Evolutionary conservation across 2,113 vertebrate species (phyloP).

Genomic region (Hippocampus guttulatus): DNA sequence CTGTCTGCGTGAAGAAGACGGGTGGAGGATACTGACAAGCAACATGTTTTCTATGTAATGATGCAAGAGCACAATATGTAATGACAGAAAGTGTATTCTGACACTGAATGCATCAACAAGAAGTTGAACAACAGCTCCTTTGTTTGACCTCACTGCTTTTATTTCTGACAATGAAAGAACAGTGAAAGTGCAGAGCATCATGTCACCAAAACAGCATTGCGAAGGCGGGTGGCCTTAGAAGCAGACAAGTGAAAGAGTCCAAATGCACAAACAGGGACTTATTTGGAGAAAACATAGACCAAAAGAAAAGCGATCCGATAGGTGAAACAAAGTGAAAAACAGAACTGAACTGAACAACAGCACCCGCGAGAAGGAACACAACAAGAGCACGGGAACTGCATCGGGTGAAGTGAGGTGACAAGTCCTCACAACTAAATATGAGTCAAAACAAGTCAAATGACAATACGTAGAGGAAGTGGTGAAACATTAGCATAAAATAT

Average conservation of each 20-base stretch:
- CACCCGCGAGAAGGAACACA: not conserved
- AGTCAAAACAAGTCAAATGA: not conserved
- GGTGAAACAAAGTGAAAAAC: not conserved
- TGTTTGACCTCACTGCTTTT: not conserved
- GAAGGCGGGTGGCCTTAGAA: not conserved
- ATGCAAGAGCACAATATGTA: not conserved
- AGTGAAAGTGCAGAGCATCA: not conserved
- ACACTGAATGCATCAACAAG: not conserved
- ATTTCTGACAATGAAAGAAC: not conserved
- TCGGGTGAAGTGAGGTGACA: not conserved
- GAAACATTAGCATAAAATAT: no score
- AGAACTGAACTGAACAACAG: not conserved
- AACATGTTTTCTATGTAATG: not conserved
- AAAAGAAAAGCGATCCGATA: not conserved
- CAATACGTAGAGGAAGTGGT: no score
- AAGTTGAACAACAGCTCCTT: not conserved
- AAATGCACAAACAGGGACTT: not conserved
- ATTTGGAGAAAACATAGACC: not conserved
- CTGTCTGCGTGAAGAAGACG: not conserved
- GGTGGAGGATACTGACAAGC: not conserved
- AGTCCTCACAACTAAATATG: not conserved
- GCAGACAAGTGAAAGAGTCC: not conserved
- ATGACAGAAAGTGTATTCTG: not conserved
- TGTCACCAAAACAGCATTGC: not conserved
- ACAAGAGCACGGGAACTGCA: not conserved